Evolutionary conservation across 1,140 invertebrate genomes (phyloP).

Genomic region (Drosophila miranda): DNA sequence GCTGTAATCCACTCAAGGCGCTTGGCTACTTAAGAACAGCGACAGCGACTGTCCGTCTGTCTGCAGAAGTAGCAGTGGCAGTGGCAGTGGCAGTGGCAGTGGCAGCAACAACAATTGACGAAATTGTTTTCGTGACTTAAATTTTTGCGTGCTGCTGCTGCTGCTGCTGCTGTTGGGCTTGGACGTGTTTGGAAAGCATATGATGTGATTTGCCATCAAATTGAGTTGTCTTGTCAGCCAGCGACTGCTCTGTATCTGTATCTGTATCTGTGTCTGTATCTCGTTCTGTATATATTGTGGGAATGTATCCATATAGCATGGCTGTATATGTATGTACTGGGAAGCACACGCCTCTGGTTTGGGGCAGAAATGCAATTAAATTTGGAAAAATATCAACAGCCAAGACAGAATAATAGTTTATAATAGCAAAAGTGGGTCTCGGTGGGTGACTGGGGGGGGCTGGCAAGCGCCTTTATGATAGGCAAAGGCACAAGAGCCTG

Average conservation of each 20-base stretch:
- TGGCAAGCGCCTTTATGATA: conserved; percentile 35
- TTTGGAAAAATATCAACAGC: conserved; percentile 79
- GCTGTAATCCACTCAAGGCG: conserved; percentile 73
- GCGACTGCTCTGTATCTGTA: not conserved
- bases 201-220: conserved; percentile 82
- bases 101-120: conserved; percentile 73
- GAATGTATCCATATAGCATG: conserved; percentile 4
- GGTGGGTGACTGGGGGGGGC: not conserved
- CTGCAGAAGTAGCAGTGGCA: conserved; percentile 18
- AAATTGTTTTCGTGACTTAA: conserved; percentile 83
- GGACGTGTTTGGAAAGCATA: conserved; percentile 82
- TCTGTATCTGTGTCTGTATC: not conserved
- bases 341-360: not conserved
- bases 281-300: not conserved
- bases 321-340: conserved; percentile 3
- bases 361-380: conserved; percentile 76
- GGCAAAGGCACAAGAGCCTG: conserved; percentile 61
- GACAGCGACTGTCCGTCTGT: conserved; percentile 14
- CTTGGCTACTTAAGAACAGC: conserved; percentile 36
- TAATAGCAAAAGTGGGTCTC: conserved; percentile 46
- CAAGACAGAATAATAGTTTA: conserved; percentile 76
- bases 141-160: conserved; percentile 68
- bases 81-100: too few species aligned
- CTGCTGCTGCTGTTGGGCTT: conserved; percentile 34
- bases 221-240: conserved; percentile 66